Evolutionary conservation across 1,140 invertebrate genomes (phyloP).

Genomic region (Zaprionus lachaisei): DNA sequence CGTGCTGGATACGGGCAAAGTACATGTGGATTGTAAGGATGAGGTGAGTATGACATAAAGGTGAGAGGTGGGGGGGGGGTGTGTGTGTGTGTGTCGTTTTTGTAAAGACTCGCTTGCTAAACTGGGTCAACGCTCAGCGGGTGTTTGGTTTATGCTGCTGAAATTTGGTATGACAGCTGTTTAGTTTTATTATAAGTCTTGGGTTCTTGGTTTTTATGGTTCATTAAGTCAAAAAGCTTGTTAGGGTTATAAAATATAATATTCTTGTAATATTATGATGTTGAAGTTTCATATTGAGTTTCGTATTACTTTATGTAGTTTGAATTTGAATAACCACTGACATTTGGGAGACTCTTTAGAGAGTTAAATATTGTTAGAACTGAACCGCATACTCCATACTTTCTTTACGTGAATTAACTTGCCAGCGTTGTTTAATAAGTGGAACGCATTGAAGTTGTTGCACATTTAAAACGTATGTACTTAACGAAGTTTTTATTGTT

Average conservation of each 20-base stretch:
- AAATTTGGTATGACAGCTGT: background rate
- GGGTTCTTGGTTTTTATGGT: background rate
- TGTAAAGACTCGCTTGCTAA: background rate
- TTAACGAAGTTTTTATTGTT: no score
- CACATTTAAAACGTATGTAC: no score
- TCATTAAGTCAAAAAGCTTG: background rate
- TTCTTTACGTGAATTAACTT: no score
- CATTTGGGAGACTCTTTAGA: background rate
- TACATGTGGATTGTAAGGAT: constrained; percentile 96
- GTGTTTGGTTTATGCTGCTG: constrained; percentile 5
- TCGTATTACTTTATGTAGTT: no score
- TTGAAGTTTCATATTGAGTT: no score
- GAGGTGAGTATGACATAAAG: constrained; percentile 87
- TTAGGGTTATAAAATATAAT: background rate
- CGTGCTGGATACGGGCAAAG: constrained; percentile 95
- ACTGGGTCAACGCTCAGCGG: background rate
- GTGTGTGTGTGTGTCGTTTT: no score
- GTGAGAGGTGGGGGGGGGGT: constrained; percentile 12
- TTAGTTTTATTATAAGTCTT: background rate
- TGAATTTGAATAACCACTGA: background rate
- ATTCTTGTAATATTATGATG: background rate
- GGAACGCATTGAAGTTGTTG: no score
- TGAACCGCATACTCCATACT: no score
- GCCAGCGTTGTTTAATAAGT: no score
- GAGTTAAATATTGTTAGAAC: no score